Base-by-base conservation (phyloP, 1,140 invertebrate species). In the Drosophila lacteicornis region DNA sequence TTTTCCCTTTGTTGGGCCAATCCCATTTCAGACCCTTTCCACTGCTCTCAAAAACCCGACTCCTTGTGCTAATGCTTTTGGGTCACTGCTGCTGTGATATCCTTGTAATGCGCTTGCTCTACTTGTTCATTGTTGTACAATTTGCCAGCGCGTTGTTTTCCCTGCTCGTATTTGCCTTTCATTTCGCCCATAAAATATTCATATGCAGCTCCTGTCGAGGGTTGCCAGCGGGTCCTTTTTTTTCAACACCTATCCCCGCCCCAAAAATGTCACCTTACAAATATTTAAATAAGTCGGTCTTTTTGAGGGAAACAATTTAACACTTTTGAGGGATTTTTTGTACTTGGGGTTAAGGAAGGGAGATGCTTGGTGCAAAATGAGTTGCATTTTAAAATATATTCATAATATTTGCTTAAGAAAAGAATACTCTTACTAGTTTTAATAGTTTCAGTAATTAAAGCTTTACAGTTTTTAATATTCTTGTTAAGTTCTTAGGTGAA, bases 41-140 rank as follows among this genome's bases (percentile, higher is more conserved):
- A 47, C 38, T n/a, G 36, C 68, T 50, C 40, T 60, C 11, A 36
- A 49, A 50, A 55, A 36, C 47, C 45, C 47, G 43, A 63, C 50
- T 73, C 43, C 50, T 49, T 47, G n/a, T 43, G 63, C 70, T 82
- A 82, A 86, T 86, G 83, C 79, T 86, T 82, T 79, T 81, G 83
- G 83, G 83, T 86, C 83, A 82, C 50, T 73, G 71, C 49, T 74
- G 67, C 59, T 55, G 66, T 82, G 79, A 76, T 80, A 87, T 82
- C 71, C 83, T 70, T 83, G 82, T 84, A 84, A 84, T 84, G 82
- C 82, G 82, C 73, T 81, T 80, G 76, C 75, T 83, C 62, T 76
- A 75, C 50, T 71, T 78, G 67, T 67, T 71, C 84, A 84, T 87
- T 87, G 84, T 88, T 74, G 58, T 78, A 68, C 70, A 80, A 83